Evolutionary conservation across 2,888 invertebrate genomes (phyloP).

Genomic region (Scaptodrosophila latifasciaeformis): DNA sequence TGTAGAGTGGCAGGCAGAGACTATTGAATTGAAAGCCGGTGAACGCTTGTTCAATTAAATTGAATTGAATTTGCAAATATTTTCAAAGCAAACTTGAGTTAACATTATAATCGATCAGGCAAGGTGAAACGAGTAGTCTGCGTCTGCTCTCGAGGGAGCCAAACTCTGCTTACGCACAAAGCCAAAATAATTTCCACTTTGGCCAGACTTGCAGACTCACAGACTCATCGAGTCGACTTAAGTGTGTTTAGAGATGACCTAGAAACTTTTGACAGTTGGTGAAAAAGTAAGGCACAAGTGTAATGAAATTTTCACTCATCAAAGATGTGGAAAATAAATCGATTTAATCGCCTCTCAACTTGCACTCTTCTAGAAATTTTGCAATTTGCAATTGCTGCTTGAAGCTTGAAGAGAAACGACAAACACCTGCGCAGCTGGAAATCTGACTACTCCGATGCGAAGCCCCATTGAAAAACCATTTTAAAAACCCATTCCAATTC

Average conservation of each 20-base stretch:
- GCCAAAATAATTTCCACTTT: neutral
- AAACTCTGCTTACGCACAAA: conserved; percentile 55
- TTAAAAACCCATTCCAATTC: too few relatives aligned
- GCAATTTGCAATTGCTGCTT: too few relatives aligned
- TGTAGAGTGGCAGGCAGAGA: neutral
- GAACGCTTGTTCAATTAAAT: conserved; percentile 62
- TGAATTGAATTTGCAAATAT: conserved; percentile 51
- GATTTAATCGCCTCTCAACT: too few relatives aligned
- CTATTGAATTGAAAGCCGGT: conserved; percentile 35
- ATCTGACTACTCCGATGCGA: too few relatives aligned
- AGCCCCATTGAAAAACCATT: too few relatives aligned
- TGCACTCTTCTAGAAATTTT: too few relatives aligned
- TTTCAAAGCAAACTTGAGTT: conserved; percentile 40
- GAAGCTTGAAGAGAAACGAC: too few relatives aligned
- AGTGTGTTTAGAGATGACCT: conserved; percentile 53
- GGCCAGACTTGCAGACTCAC: too few relatives aligned
- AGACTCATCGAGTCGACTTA: too few relatives aligned
- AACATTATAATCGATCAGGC: conserved; percentile 65
- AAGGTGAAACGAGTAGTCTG: conserved; percentile 58
- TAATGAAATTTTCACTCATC: neutral
- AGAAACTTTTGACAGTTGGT: conserved; percentile 36
- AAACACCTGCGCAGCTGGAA: too few relatives aligned
- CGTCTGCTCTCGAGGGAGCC: conserved; percentile 15
- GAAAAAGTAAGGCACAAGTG: neutral
- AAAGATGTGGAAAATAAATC: too few relatives aligned